These are phyloP conservation scores for Charina bottae DNA, from an alignment of 2,113 vertebrate species.

Conservation along the genomic window DNA sequence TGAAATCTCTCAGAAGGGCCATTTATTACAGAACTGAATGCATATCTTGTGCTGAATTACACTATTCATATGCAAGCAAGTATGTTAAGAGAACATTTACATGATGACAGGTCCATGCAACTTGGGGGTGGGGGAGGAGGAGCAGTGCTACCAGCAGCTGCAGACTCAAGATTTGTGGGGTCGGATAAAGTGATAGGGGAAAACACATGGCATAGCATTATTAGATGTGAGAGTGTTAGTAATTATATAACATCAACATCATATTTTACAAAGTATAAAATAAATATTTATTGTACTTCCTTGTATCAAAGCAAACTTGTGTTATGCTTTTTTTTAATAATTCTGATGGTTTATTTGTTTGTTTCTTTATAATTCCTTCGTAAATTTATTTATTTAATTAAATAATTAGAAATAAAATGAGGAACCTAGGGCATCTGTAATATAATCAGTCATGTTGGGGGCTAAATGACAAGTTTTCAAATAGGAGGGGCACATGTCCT, in stretches of 20 bases:
- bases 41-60: not conserved
- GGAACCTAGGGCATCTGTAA: not conserved
- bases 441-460: not conserved
- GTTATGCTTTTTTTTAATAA: not conserved
- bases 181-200: not conserved
- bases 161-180: not conserved
- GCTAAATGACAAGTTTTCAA: not conserved
- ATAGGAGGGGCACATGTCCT: not conserved
- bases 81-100: slow-evolving; percentile 19
- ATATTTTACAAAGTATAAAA: not conserved
- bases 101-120: slow-evolving; percentile 10
- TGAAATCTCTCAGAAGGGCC: slow-evolving; percentile 30
- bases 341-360: not conserved
- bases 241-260: not conserved
- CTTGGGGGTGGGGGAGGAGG: not conserved
- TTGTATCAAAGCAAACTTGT: not conserved
- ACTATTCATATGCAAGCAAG: slow-evolving; percentile 29
- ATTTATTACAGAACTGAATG: slow-evolving; percentile 34
- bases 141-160: not conserved
- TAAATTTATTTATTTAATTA: not conserved
- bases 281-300: not conserved
- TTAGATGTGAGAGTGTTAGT: not conserved
- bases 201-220: not conserved
- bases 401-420: not conserved
- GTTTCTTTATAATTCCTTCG: not conserved